Conservation (phyloP, 1,140 invertebrate genomes). For the Drosophila paulistorum region DNA sequence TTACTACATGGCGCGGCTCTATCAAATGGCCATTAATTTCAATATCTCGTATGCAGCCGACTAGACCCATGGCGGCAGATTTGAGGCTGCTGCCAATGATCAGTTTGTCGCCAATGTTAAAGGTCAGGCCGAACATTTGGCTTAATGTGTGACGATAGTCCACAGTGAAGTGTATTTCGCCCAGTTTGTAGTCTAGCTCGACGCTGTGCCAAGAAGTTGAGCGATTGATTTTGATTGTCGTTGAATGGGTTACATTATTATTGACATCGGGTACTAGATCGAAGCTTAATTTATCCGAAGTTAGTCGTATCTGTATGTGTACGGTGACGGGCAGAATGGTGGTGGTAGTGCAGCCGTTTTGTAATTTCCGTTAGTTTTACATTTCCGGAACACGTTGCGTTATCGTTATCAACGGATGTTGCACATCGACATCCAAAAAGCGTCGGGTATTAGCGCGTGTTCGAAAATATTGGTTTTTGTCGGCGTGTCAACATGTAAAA, state of each 20-base stretch:
- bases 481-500: slow-evolving; percentile 54
- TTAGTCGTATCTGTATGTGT: slow-evolving; percentile 86
- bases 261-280: slow-evolving; percentile 88
- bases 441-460: slow-evolving; percentile 57
- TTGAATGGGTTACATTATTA: slow-evolving; percentile 89
- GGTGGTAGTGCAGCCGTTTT: slow-evolving; percentile 58
- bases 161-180: slow-evolving; percentile 89
- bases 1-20: slow-evolving; percentile 90
- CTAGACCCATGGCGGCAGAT: slow-evolving; percentile 88
- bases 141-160: slow-evolving; percentile 89
- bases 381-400: slow-evolving; percentile 62
- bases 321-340: background rate
- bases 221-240: slow-evolving; percentile 90
- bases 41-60: slow-evolving; percentile 95
- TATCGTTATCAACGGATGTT: slow-evolving; percentile 64
- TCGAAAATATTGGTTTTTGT: slow-evolving; percentile 76
- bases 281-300: slow-evolving; percentile 92
- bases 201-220: slow-evolving; percentile 91
- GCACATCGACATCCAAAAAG: slow-evolving; percentile 53
- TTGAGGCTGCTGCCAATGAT: slow-evolving; percentile 91
- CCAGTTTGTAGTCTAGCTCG: slow-evolving; percentile 89
- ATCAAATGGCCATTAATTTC: slow-evolving; percentile 90
- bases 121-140: slow-evolving; percentile 86
- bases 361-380: slow-evolving; percentile 78
- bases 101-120: slow-evolving; percentile 85